Percentiles rank a stretch among this genome's conserved stretches.
These are phyloP conservation scores for Sapajus apella DNA, from an alignment of 2,113 vertebrate genomes.

Conservation along the genomic window DNA sequence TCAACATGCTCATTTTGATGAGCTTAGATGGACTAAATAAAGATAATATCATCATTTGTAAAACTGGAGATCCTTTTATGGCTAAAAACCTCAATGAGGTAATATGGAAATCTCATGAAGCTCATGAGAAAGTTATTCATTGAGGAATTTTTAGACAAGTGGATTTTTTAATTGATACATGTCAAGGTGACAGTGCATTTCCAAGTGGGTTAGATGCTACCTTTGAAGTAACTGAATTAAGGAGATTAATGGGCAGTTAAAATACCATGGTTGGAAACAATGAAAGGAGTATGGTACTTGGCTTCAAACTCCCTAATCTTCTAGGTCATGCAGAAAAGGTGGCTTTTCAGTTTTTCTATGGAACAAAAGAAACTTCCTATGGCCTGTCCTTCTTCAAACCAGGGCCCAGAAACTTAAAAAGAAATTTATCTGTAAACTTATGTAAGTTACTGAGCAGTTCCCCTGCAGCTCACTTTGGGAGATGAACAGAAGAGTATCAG, in stretches of 20 bases:
- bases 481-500: slow-evolving; percentile 93
- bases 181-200: slow-evolving; percentile 90
- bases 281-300: slow-evolving; percentile 98
- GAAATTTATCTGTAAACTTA: slow-evolving; percentile 93
- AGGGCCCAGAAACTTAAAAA: slow-evolving; percentile 92
- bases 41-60: too few relatives aligned
- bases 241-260: slow-evolving; percentile 95
- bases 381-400: slow-evolving; percentile 97
- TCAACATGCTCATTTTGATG: too few relatives aligned
- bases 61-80: too few relatives aligned
- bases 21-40: too few relatives aligned
- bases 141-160: too few relatives aligned
- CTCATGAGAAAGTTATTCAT: too few relatives aligned
- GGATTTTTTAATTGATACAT: too few relatives aligned
- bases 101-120: too few relatives aligned
- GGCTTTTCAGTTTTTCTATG: slow-evolving; percentile 98
- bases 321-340: slow-evolving; percentile 96
- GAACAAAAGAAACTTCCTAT: slow-evolving; percentile 97
- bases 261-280: slow-evolving; percentile 99
- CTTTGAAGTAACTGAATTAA: slow-evolving; percentile 94
- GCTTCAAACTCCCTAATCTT: slow-evolving; percentile 95
- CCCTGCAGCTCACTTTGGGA: slow-evolving; percentile 98
- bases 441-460: slow-evolving; percentile 97
- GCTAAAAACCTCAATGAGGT: too few relatives aligned
- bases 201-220: slow-evolving; percentile 95